Evolutionary conservation across 2,113 vertebrate genomes (phyloP).

Genomic region (Istiophorus platypterus): DNA sequence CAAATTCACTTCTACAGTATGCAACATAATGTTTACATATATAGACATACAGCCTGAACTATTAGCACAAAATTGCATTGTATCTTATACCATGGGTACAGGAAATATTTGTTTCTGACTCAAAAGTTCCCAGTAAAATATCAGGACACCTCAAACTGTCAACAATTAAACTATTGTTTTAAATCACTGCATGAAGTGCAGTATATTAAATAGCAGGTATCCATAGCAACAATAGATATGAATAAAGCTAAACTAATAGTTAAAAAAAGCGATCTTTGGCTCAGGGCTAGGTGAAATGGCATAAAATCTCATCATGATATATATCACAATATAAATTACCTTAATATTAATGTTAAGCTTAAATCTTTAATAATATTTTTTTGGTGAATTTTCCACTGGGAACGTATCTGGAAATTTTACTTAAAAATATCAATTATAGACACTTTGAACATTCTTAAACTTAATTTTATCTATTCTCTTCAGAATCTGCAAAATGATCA

Average conservation of each 20-base stretch:
- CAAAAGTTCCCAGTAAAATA: conserved; percentile 27
- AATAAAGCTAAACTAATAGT: background rate
- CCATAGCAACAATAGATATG: conserved; percentile 7
- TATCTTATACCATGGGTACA: conserved; percentile 14
- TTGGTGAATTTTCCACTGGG: background rate
- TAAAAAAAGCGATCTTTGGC: background rate
- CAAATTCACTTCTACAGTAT: background rate
- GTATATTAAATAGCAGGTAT: background rate
- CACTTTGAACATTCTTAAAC: background rate
- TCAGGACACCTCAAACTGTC: conserved; percentile 11
- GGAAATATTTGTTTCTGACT: conserved; percentile 13
- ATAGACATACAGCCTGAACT: background rate
- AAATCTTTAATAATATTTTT: background rate
- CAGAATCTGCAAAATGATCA: background rate
- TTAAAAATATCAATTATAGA: background rate
- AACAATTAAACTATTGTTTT: conserved; percentile 7
- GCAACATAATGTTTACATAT: background rate
- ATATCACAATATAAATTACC: too few relatives aligned
- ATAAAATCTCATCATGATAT: too few relatives aligned
- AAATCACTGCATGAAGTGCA: background rate
- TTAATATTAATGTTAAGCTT: background rate
- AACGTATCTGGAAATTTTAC: background rate
- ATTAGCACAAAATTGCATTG: background rate
- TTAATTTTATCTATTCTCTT: too few relatives aligned
- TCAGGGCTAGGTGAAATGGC: background rate